Conservation (phyloP, 2,113 vertebrate species). For the Dicaeum eximium region DNA sequence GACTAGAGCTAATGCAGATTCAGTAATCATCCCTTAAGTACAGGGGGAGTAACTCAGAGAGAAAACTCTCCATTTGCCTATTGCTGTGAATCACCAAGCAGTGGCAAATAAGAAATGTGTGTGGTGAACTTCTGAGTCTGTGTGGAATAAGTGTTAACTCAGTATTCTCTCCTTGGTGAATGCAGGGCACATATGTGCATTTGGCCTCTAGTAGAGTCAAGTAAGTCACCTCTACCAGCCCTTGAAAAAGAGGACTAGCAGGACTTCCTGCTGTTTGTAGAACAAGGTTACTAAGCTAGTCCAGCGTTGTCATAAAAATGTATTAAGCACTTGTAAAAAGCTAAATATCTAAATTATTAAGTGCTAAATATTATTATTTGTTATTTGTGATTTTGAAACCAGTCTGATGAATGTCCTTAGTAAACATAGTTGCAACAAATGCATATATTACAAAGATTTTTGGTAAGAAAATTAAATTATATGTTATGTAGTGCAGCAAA, state of each 20-base stretch:
- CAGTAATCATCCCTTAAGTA: neutral
- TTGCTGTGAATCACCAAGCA: neutral
- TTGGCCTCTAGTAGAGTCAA: constrained; percentile 9
- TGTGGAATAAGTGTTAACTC: neutral
- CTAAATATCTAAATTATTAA: neutral
- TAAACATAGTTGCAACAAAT: constrained; percentile 35
- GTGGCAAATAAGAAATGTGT: neutral
- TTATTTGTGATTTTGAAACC: neutral
- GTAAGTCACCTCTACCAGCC: constrained; percentile 12
- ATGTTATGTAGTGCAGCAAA: constrained; percentile 16
- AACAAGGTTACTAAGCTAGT: neutral
- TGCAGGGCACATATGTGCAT: neutral
- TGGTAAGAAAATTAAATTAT: constrained; percentile 61
- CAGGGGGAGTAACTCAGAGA: neutral
- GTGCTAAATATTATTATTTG: neutral
- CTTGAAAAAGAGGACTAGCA: constrained; percentile 15
- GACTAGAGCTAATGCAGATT: neutral
- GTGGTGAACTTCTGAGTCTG: neutral
- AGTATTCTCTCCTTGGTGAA: neutral
- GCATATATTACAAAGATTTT: constrained; percentile 34
- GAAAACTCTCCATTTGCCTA: neutral
- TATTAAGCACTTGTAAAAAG: neutral
- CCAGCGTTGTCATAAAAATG: neutral
- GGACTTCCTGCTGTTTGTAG: constrained; percentile 15
- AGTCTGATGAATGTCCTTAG: neutral